These are phyloP conservation scores for Liolophura sinensis DNA, from an alignment of 1,140 invertebrate genomes.

Conservation along the genomic window DNA sequence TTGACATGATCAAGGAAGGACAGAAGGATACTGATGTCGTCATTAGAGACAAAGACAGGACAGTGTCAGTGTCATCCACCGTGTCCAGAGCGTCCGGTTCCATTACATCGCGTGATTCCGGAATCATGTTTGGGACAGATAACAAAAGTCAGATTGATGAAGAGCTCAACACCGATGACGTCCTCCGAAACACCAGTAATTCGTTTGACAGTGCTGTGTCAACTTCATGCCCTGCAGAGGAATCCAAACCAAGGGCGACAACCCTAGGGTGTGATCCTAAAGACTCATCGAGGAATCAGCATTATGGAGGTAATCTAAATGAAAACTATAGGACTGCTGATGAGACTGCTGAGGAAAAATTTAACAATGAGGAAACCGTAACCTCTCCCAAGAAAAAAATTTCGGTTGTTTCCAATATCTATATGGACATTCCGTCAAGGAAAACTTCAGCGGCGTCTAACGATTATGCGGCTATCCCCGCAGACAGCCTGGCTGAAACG, in stretches of 20 bases:
- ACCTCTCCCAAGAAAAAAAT: neutral
- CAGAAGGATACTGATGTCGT: too few species aligned
- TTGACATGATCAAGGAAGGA: too few species aligned
- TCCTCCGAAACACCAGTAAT: conserved; percentile 10
- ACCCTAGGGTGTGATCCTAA: neutral
- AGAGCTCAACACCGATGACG: too few species aligned
- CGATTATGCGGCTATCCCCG: neutral
- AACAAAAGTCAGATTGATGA: too few species aligned
- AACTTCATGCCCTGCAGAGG: conserved; percentile 15
- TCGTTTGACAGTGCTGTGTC: conserved; percentile 36
- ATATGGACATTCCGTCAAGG: neutral
- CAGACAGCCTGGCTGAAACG: neutral
- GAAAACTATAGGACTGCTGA: neutral
- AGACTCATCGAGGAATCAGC: neutral
- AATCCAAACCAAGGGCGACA: neutral
- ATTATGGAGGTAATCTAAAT: too few species aligned
- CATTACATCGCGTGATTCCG: too few species aligned
- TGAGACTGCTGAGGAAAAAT: neutral
- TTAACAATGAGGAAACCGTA: neutral
- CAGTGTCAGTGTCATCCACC: too few species aligned
- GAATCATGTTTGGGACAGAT: too few species aligned
- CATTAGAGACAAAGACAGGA: too few species aligned
- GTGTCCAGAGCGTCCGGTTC: too few species aligned
- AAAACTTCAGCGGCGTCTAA: neutral
- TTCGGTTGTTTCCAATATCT: neutral